Conservation (phyloP, 2,113 vertebrate genomes). For the Alligator sinensis region DNA sequence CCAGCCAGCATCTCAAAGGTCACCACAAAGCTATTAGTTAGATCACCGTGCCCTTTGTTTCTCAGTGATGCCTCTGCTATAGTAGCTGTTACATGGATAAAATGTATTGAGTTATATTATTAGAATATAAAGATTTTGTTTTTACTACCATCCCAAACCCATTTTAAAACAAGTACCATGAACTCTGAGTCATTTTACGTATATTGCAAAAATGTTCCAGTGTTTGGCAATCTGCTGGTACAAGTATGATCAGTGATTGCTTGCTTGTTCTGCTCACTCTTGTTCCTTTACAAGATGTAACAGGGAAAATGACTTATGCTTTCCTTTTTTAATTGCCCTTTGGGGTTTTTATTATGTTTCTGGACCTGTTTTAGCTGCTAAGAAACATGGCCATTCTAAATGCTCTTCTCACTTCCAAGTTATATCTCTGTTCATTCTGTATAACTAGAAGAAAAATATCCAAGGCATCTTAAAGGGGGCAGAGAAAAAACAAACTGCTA, state of each 20-base stretch:
- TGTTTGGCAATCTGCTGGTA: slow-evolving; percentile 29
- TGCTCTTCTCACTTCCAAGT: slow-evolving; percentile 5
- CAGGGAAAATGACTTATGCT: not conserved
- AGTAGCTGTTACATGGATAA: slow-evolving; percentile 44
- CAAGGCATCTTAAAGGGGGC: slow-evolving; percentile 23
- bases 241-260: not conserved
- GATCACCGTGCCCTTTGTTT: slow-evolving; percentile 67
- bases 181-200: not conserved
- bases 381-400: slow-evolving; percentile 7
- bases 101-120: slow-evolving; percentile 4
- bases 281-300: not conserved
- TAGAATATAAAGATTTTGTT: slow-evolving; percentile 39
- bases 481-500: not conserved
- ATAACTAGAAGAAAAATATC: not conserved
- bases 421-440: not conserved
- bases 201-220: slow-evolving; percentile 20
- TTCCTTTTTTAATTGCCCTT: not conserved
- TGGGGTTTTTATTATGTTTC: not conserved
- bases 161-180: slow-evolving; percentile 6
- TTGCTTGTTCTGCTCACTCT: not conserved
- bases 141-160: slow-evolving; percentile 28
- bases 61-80: slow-evolving; percentile 56
- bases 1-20: slow-evolving; percentile 72
- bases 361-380: not conserved
- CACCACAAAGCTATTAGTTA: slow-evolving; percentile 68